Evolutionary conservation across 2,797 vertebrate genomes (phyloP).

Genomic region (Vultur gryphus): DNA sequence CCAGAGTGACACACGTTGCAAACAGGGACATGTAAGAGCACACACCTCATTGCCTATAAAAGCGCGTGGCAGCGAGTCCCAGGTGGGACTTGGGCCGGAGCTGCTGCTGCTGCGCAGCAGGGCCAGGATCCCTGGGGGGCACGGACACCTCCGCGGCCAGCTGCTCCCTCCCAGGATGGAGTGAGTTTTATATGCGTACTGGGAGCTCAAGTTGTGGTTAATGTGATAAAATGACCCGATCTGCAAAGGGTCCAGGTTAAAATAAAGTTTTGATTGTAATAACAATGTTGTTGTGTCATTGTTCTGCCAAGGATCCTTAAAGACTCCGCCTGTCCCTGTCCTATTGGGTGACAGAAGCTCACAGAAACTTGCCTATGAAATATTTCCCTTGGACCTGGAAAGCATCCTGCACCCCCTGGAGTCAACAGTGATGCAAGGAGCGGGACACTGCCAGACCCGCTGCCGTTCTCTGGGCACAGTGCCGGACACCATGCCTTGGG

Average conservation of each 20-base stretch:
- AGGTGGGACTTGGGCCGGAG: neutral
- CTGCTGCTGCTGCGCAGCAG: neutral
- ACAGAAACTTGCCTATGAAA: neutral
- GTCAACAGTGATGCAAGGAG: neutral
- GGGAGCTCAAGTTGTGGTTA: neutral
- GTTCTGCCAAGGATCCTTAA: neutral
- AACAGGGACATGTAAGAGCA: neutral
- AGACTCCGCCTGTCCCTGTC: neutral
- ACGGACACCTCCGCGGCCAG: fast-evolving
- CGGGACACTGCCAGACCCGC: neutral
- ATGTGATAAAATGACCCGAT: neutral
- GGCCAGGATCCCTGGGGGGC: neutral
- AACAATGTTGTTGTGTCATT: fast-evolving
- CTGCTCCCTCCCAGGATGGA: neutral
- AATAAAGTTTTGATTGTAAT: neutral
- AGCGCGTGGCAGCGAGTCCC: fast-evolving
- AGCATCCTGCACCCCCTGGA: neutral
- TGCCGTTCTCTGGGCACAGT: neutral
- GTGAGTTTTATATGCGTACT: neutral
- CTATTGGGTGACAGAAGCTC: neutral
- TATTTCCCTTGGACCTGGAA: neutral
- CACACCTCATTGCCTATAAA: neutral
- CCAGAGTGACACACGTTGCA: fast-evolving
- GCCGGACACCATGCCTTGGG: neutral
- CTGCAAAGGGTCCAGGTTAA: neutral